These are phyloP conservation scores for Pholis gunnellus DNA, from an alignment of 2,113 vertebrate species.

Conservation along the genomic window DNA sequence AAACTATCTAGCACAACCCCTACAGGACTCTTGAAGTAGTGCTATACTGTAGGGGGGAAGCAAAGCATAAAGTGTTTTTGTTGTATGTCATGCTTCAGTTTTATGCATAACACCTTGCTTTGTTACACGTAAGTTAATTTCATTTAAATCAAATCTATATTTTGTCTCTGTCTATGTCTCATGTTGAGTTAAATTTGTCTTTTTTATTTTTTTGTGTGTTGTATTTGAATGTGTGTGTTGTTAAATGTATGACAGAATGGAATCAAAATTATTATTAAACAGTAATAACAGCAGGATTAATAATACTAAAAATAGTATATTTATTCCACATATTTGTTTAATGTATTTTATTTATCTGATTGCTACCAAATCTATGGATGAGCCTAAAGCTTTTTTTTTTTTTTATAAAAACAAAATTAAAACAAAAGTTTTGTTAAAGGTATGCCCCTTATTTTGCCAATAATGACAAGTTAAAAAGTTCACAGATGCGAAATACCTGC, in stretches of 20 bases:
- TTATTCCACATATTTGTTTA: not conserved
- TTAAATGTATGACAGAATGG: not conserved
- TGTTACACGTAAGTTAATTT: not conserved
- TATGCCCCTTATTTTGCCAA: not conserved
- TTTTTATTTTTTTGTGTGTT: not conserved
- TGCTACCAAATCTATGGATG: not conserved
- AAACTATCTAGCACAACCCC: not conserved
- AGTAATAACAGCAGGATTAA: not conserved
- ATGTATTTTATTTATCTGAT: not conserved
- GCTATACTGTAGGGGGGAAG: not conserved
- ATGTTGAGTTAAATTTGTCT: not conserved
- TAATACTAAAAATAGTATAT: not conserved
- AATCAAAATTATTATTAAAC: not conserved
- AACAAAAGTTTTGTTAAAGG: not conserved
- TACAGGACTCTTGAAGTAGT: not conserved
- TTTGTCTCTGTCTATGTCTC: not conserved
- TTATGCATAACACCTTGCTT: not conserved
- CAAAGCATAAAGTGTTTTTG: too few relatives aligned
- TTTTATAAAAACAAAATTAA: not conserved
- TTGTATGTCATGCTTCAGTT: not conserved
- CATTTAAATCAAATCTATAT: not conserved
- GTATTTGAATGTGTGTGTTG: not conserved
- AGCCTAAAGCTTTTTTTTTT: not conserved
- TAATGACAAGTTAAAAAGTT: not conserved
- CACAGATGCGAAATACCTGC: not conserved